A percentile compares a stretch with the other conserved stretches of the same genome.
Evolutionary conservation across 2,113 vertebrate species (phyloP).

Genomic region (Hoplias malabaricus): DNA sequence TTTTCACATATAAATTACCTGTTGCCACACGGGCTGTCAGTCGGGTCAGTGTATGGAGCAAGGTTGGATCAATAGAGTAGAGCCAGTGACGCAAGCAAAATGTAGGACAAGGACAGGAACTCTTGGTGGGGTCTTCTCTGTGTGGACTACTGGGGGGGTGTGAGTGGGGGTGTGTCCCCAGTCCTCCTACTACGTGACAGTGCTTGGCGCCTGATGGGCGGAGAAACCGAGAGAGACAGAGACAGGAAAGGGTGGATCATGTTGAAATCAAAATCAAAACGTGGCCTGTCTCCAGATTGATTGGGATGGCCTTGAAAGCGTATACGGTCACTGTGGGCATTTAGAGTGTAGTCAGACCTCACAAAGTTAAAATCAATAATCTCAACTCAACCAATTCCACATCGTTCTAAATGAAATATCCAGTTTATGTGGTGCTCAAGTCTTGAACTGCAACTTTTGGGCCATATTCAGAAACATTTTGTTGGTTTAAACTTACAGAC

Average conservation of each 20-base stretch:
- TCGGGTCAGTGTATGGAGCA: background rate
- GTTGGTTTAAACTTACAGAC: no score
- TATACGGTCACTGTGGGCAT: background rate
- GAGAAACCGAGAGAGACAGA: background rate
- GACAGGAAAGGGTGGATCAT: conserved; percentile 15
- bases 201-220: conserved; percentile 2
- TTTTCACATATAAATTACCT: background rate
- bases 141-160: conserved; percentile 22
- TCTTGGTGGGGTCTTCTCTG: conserved; percentile 15
- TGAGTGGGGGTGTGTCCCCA: conserved; percentile 39
- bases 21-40: background rate
- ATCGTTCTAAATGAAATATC: no score
- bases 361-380: background rate
- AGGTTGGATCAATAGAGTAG: background rate
- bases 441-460: no score
- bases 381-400: background rate
- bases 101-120: conserved; percentile 40
- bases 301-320: conserved; percentile 4
- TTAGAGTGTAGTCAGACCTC: background rate
- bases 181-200: conserved; percentile 32
- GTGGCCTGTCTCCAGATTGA: conserved; percentile 23
- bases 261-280: conserved; percentile 15
- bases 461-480: no score
- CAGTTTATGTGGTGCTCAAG: no score
- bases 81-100: conserved; percentile 22